Evolutionary conservation across 1,140 invertebrate species (phyloP).

Genomic region (Idris sp.): DNA sequence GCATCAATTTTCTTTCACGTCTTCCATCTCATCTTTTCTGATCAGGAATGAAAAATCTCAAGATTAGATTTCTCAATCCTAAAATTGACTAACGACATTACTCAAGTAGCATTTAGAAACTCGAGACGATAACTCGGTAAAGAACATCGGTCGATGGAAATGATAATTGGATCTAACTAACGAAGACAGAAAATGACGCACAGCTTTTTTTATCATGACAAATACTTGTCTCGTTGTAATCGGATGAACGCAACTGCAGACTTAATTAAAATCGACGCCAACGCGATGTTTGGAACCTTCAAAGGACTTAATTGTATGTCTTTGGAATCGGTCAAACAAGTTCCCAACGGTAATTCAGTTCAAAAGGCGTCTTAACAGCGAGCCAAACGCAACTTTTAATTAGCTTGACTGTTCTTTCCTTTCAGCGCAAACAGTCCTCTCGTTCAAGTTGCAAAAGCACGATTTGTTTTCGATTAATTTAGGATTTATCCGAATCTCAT

Average conservation of each 20-base stretch:
- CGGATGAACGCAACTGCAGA: constrained; percentile 36
- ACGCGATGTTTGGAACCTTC: constrained; percentile 35
- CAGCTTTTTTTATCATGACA: constrained; percentile 31
- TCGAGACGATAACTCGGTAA: constrained; percentile 18
- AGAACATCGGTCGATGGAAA: constrained; percentile 1
- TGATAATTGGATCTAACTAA: constrained; percentile 38
- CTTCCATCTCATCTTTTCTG: too few species aligned
- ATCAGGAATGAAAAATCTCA: constrained; percentile 1
- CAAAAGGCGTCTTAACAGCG: constrained; percentile 46
- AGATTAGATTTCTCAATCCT: constrained; percentile 7
- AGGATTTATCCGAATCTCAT: constrained; percentile 45
- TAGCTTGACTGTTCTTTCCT: constrained; percentile 56
- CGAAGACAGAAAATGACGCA: constrained; percentile 35
- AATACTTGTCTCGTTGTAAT: constrained; percentile 43
- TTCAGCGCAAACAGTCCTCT: constrained; percentile 33
- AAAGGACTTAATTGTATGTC: constrained; percentile 49
- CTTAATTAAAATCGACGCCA: constrained; percentile 52
- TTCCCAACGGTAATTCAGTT: constrained; percentile 49
- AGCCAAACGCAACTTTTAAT: constrained; percentile 63
- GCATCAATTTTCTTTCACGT: too few species aligned
- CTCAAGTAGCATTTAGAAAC: constrained; percentile 15
- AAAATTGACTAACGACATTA: constrained; percentile 37
- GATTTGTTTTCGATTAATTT: constrained; percentile 55
- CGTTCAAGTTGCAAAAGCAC: constrained; percentile 35
- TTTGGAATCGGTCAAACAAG: constrained; percentile 41